These are phyloP conservation scores for Mylabris phalerata DNA, from an alignment of 1,140 invertebrate species.

Conservation along the genomic window DNA sequence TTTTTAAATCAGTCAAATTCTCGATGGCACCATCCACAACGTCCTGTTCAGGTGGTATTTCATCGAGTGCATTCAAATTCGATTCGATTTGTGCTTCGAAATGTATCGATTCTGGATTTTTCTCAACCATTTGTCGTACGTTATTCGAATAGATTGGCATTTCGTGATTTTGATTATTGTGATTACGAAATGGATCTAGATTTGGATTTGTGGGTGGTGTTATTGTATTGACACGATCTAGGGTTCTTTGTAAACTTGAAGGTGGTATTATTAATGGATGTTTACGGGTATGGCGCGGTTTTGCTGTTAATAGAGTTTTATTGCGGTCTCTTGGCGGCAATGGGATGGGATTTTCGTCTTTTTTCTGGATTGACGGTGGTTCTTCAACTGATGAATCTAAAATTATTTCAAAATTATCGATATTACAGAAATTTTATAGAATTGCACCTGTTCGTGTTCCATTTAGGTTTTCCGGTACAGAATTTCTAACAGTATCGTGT, in stretches of 20 bases:
- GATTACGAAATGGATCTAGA: constrained; percentile 18
- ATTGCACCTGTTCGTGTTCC: constrained; percentile 27
- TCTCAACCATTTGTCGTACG: constrained; percentile 20
- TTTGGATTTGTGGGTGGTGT: constrained; percentile 19
- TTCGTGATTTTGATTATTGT: not conserved
- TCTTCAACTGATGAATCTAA: not conserved
- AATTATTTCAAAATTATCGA: not conserved
- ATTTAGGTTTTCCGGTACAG: constrained; percentile 32
- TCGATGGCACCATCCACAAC: constrained; percentile 30
- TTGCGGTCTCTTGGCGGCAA: constrained; percentile 76
- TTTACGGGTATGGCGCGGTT: constrained; percentile 75
- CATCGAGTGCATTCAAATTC: constrained; percentile 57
- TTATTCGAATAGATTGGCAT: constrained; percentile 31
- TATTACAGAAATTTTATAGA: not conserved
- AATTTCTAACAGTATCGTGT: constrained; percentile 23
- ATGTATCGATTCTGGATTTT: constrained; percentile 35
- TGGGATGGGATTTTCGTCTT: constrained; percentile 66
- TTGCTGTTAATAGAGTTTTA: constrained; percentile 55
- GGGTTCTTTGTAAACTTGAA: constrained; percentile 50
- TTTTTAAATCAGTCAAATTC: constrained; percentile 13
- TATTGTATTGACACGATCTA: constrained; percentile 51
- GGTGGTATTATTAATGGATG: constrained; percentile 80
- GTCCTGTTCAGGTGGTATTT: constrained; percentile 35
- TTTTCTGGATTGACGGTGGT: constrained; percentile 5
- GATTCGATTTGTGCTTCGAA: constrained; percentile 58